phyloP scores from a whole-genome alignment of 2,888 invertebrate species.

The Nephrocerus scutellatus region DNA sequence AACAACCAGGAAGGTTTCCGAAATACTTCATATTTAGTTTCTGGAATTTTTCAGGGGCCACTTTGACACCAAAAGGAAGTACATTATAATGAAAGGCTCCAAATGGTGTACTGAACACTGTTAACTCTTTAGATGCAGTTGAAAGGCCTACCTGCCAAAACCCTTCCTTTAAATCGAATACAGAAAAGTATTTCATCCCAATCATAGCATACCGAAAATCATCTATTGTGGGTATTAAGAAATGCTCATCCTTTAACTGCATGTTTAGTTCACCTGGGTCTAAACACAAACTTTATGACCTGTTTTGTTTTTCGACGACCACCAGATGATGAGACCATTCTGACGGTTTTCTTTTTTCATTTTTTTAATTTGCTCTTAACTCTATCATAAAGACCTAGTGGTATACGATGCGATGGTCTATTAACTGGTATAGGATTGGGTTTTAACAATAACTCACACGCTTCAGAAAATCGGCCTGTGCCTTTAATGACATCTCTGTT shows the following conservation, averaged over 20 bases:
- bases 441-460: slow-evolving; percentile 1
- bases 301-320: slow-evolving; percentile 18
- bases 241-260: slow-evolving; percentile 22
- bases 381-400: neutral
- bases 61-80: no score
- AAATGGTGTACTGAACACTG: slow-evolving; percentile 22
- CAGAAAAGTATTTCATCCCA: slow-evolving; percentile 24
- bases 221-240: no score
- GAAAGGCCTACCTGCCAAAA: slow-evolving; percentile 18
- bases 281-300: slow-evolving; percentile 22
- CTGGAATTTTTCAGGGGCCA: no score
- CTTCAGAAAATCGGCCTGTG: slow-evolving; percentile 3
- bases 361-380: neutral
- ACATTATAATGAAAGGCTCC: no score
- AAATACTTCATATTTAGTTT: no score
- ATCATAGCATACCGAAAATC: slow-evolving; percentile 20
- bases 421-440: slow-evolving; percentile 1
- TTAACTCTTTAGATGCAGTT: slow-evolving; percentile 33
- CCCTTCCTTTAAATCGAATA: no score
- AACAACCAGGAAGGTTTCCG: no score
- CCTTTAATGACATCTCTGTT: slow-evolving; percentile 5
- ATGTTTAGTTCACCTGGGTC: slow-evolving; percentile 28
- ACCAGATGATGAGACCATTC: slow-evolving; percentile 8
- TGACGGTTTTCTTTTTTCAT: slow-evolving; percentile 1
- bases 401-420: slow-evolving; percentile 2